phyloP scores from a whole-genome alignment of 2,888 invertebrate genomes.

The Tipula confusa region DNA sequence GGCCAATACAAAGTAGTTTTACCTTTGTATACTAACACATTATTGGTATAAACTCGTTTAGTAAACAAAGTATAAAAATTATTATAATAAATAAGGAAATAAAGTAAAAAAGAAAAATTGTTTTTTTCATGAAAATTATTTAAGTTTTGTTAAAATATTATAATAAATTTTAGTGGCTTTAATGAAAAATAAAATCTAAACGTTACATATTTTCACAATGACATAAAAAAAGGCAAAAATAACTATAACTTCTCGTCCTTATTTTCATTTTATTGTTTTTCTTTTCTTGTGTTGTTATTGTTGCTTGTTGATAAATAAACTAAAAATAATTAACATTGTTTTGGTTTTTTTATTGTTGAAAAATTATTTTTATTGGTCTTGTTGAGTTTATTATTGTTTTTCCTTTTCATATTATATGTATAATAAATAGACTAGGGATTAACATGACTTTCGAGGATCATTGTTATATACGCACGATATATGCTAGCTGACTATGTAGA shows the following conservation, averaged over 20 bases:
- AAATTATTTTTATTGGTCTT: neutral
- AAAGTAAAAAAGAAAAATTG: neutral
- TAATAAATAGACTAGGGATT: neutral
- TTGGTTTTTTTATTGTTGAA: neutral
- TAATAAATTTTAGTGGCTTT: neutral
- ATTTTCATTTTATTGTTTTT: neutral
- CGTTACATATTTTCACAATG: conserved; percentile 1
- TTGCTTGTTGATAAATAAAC: neutral
- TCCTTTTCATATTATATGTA: neutral
- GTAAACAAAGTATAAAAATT: neutral
- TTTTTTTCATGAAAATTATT: neutral
- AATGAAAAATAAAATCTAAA: neutral
- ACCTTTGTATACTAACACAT: neutral
- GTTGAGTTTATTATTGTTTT: neutral
- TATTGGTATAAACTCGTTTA: neutral
- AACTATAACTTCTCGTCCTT: neutral
- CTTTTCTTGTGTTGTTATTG: too few relatives aligned
- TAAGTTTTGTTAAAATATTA: neutral
- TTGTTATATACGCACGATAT: neutral
- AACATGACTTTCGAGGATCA: neutral
- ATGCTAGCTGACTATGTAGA: neutral
- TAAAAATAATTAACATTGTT: conserved; percentile 25
- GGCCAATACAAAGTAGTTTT: neutral
- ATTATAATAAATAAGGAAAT: conserved; percentile 3
- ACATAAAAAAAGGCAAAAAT: neutral